These are phyloP conservation scores for Trichechus manatus DNA, from an alignment of 2,113 vertebrate genomes.

Conservation along the genomic window DNA sequence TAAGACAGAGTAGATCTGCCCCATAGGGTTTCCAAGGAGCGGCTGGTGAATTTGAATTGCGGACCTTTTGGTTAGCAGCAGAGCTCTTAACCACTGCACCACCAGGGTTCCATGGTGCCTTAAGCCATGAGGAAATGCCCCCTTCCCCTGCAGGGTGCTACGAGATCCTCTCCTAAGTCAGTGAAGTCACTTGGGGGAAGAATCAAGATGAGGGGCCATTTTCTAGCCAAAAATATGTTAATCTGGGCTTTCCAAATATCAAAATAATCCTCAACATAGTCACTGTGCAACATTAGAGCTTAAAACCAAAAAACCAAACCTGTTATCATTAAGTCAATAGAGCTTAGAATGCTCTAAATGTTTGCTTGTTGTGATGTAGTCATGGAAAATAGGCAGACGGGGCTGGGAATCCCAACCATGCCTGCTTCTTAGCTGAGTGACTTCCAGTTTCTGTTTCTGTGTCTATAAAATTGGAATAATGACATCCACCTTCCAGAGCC, in stretches of 20 bases:
- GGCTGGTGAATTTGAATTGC: no score
- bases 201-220: not conserved
- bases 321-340: not conserved
- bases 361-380: not conserved
- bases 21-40: no score
- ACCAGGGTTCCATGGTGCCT: no score
- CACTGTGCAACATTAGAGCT: not conserved
- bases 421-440: not conserved
- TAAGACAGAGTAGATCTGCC: no score
- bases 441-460: not conserved
- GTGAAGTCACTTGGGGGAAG: not conserved
- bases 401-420: not conserved
- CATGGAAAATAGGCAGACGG: not conserved
- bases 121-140: not conserved
- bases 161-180: not conserved
- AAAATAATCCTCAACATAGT: not conserved
- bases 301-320: not conserved
- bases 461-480: not conserved
- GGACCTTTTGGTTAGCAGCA: no score
- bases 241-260: not conserved
- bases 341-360: not conserved
- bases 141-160: not conserved
- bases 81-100: no score
- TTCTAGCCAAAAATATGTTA: not conserved
- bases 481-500: not conserved